Conservation (phyloP, 2,888 invertebrate genomes). For the Malthinus seriepunctatus region DNA sequence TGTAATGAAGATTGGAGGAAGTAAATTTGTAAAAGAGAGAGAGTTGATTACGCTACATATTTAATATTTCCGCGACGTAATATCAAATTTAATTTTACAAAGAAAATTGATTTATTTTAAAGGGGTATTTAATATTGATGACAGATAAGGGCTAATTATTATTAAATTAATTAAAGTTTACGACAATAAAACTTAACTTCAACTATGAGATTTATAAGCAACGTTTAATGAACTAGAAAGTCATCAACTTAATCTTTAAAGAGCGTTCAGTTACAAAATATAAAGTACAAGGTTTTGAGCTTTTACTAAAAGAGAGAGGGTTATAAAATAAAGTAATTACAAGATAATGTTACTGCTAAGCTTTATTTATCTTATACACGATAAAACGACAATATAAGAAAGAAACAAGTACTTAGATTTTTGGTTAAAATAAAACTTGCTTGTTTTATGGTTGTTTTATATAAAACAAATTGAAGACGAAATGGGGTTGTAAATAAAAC, state of each 20-base stretch:
- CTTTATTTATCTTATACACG: conserved; percentile 7
- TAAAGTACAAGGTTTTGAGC: conserved; percentile 10
- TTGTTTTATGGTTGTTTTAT: not conserved
- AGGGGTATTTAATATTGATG: no score
- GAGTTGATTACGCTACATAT: no score
- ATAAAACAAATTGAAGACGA: conserved; percentile 3
- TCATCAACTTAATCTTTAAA: conserved; percentile 11
- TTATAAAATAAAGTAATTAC: conserved; percentile 8
- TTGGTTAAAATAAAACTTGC: not conserved
- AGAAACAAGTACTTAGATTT: conserved; percentile 1
- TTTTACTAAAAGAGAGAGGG: conserved; percentile 11
- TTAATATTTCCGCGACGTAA: no score
- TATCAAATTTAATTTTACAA: no score
- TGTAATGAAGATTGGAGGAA: no score
- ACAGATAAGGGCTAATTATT: not conserved
- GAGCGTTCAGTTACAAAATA: conserved; percentile 8
- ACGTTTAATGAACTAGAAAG: conserved; percentile 11
- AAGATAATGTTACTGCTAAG: conserved; percentile 5
- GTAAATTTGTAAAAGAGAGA: no score
- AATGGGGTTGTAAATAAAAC: not conserved
- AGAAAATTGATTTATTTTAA: no score
- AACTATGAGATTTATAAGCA: conserved; percentile 17
- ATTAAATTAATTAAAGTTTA: conserved; percentile 13
- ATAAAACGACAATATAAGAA: conserved; percentile 2
- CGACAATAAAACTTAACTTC: conserved; percentile 8